A percentile compares a stretch with the other conserved stretches of the same genome.
These are phyloP conservation scores for Molorchus minor DNA, from an alignment of 2,888 invertebrate genomes.

Conservation along the genomic window DNA sequence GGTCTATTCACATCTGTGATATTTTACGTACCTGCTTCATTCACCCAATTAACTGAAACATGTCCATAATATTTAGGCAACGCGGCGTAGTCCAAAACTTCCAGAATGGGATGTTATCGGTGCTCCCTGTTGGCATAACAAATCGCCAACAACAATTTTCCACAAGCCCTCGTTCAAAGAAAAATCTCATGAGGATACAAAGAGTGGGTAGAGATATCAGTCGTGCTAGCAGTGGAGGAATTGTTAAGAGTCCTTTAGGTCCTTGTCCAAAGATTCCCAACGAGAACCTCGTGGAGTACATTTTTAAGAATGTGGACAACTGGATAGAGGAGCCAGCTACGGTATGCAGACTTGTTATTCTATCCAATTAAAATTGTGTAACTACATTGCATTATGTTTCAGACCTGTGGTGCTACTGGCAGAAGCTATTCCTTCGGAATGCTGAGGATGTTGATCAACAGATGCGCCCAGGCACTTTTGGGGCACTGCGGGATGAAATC, in stretches of 20 bases:
- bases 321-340: slow-evolving; percentile 70
- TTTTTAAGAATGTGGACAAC: slow-evolving; percentile 67
- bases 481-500: slow-evolving; percentile 67
- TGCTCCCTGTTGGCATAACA: slow-evolving; percentile 30
- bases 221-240: slow-evolving; percentile 40
- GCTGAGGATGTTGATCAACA: slow-evolving; percentile 68
- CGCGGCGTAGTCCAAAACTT: slow-evolving; percentile 37
- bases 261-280: slow-evolving; percentile 65
- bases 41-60: slow-evolving; percentile 6
- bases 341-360: slow-evolving; percentile 65
- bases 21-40: slow-evolving; percentile 22
- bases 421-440: slow-evolving; percentile 72
- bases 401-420: slow-evolving; percentile 77
- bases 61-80: slow-evolving; percentile 36
- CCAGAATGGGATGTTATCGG: slow-evolving; percentile 40
- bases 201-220: slow-evolving; percentile 36
- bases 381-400: slow-evolving; percentile 41
- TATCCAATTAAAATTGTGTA: not conserved
- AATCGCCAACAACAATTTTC: slow-evolving; percentile 29
- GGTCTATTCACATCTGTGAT: slow-evolving; percentile 17
- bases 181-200: slow-evolving; percentile 22
- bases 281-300: slow-evolving; percentile 68
- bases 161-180: slow-evolving; percentile 17
- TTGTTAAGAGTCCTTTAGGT: slow-evolving; percentile 65
- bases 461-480: slow-evolving; percentile 68